These are phyloP conservation scores for Nasonovia ribisnigri DNA, from an alignment of 2,888 invertebrate genomes.

Conservation along the genomic window DNA sequence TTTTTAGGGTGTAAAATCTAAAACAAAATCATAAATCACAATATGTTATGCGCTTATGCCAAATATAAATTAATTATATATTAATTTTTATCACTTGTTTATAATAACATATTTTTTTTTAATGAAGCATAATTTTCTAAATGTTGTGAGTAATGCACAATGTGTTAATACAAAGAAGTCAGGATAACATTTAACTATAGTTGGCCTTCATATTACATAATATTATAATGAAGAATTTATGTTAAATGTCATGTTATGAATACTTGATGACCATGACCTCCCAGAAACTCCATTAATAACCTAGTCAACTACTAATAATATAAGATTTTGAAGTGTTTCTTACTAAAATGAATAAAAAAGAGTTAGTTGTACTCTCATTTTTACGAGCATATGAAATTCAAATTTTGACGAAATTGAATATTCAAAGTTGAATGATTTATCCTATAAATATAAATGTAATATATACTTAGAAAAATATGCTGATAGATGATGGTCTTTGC, in stretches of 20 bases:
- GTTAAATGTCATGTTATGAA: not conserved
- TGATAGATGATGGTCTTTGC: not conserved
- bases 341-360: not conserved
- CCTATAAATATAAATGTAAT: too few relatives aligned
- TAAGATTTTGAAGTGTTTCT: not conserved
- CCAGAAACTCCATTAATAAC: not conserved
- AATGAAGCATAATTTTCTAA: not conserved
- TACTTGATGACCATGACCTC: conserved; percentile 20
- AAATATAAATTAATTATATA: not conserved
- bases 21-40: conserved; percentile 31
- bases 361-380: not conserved
- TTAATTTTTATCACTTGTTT: not conserved
- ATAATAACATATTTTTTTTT: not conserved
- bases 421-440: not conserved
- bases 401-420: not conserved
- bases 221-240: not conserved
- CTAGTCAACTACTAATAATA: not conserved
- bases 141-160: not conserved
- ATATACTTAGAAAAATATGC: too few relatives aligned
- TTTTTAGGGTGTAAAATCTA: conserved; percentile 55
- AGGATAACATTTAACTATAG: not conserved
- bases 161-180: not conserved
- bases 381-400: not conserved
- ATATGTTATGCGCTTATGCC: not conserved
- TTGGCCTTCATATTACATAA: not conserved